A percentile compares a stretch with the other conserved stretches of the same genome.
These are phyloP conservation scores for Labeo catla DNA, from an alignment of 2,113 vertebrate genomes.

Conservation along the genomic window DNA sequence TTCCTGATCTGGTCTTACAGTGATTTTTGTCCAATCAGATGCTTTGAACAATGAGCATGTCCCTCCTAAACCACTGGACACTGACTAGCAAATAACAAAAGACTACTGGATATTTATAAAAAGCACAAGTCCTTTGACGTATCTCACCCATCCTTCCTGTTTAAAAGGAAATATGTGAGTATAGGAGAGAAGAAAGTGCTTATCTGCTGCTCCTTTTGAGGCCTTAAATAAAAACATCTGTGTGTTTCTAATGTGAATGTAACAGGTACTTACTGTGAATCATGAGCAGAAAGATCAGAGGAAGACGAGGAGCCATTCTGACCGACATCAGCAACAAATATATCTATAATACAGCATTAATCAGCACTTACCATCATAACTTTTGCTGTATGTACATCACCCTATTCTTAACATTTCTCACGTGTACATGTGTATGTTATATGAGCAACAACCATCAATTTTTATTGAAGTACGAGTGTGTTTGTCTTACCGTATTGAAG, in stretches of 20 bases:
- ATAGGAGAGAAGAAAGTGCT: neutral
- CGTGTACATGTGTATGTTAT: neutral
- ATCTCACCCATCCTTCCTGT: no score
- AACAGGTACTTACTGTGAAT: neutral
- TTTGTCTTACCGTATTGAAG: neutral
- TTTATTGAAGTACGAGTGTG: neutral
- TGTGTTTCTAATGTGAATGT: neutral
- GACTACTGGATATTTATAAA: neutral
- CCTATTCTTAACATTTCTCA: neutral
- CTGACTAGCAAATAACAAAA: neutral
- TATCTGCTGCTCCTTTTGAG: neutral
- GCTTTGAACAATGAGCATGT: neutral
- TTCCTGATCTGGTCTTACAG: no score
- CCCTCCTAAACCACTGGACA: neutral
- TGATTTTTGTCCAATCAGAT: neutral
- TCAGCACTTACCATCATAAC: neutral
- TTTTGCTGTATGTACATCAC: neutral
- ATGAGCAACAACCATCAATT: neutral
- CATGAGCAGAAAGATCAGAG: slow-evolving; percentile 6
- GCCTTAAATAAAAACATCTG: neutral
- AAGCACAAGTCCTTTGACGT: neutral
- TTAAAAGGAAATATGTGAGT: neutral
- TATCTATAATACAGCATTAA: neutral
- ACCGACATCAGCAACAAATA: neutral
- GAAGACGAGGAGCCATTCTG: neutral